These are phyloP conservation scores for Noctua pronuba DNA, from an alignment of 2,888 invertebrate genomes.

Conservation along the genomic window DNA sequence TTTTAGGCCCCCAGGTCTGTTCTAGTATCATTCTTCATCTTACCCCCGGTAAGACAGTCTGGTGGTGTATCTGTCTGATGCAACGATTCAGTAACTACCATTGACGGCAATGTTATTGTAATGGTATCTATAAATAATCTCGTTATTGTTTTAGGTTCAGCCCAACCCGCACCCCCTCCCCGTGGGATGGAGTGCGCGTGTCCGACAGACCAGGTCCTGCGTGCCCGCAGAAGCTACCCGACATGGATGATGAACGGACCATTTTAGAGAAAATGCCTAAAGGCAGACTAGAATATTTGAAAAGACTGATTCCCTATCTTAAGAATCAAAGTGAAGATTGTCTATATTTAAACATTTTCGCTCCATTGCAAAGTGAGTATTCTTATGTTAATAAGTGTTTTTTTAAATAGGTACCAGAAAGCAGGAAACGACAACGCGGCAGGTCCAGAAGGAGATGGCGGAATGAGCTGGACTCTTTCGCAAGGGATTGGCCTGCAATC, in stretches of 20 bases:
- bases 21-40: neutral
- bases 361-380: slow-evolving; percentile 97
- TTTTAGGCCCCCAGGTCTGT: neutral
- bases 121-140: neutral
- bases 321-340: slow-evolving; percentile 99
- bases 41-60: neutral
- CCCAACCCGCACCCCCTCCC: slow-evolving; percentile 97
- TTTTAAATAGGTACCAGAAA: too few species aligned
- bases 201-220: slow-evolving; percentile 96
- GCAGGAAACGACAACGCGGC: too few species aligned
- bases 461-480: too few species aligned
- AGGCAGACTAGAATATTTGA: slow-evolving; percentile 97
- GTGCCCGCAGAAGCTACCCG: slow-evolving; percentile 97
- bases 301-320: slow-evolving; percentile 96
- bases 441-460: too few species aligned
- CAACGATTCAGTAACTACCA: neutral
- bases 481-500: too few species aligned
- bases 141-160: slow-evolving; percentile 92
- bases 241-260: slow-evolving; percentile 95
- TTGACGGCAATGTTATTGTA: neutral
- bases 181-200: slow-evolving; percentile 96
- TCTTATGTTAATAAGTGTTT: neutral
- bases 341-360: slow-evolving; percentile 98
- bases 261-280: slow-evolving; percentile 96
- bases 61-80: too few species aligned